phyloP scores from a whole-genome alignment of 2,888 invertebrate genomes.

The Cephus sareptanus region DNA sequence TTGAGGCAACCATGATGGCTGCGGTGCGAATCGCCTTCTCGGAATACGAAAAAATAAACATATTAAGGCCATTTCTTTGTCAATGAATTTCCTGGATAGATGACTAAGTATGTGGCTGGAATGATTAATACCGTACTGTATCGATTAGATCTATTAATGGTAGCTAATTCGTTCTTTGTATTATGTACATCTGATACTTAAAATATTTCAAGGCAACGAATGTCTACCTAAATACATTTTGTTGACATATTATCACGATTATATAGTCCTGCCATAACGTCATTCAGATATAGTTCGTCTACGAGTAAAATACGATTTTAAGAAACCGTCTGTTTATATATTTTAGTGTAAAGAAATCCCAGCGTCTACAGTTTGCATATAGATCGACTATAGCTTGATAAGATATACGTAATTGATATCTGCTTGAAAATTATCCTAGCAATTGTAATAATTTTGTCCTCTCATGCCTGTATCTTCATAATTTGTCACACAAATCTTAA shows the following conservation, averaged over 20 bases:
- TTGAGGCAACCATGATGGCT: not conserved
- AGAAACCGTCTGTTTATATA: not conserved
- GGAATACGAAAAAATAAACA: not conserved
- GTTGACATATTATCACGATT: not conserved
- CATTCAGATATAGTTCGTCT: not conserved
- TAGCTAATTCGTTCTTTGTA: not conserved
- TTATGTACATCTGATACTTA: not conserved
- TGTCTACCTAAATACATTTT: not conserved
- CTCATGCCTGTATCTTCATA: not conserved
- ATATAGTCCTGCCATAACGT: not conserved
- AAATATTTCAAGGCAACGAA: not conserved
- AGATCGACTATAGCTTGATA: not conserved
- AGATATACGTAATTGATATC: not conserved
- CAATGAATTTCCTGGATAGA: not conserved
- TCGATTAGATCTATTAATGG: too few species aligned
- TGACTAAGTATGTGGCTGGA: not conserved
- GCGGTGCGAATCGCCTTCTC: not conserved
- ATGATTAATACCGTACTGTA: not conserved
- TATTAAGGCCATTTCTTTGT: not conserved
- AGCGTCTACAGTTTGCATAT: not conserved
- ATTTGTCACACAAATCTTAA: not conserved
- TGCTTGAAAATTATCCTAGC: not conserved
- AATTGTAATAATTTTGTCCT: not conserved
- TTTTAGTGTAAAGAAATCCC: not conserved
- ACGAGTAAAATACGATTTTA: not conserved